A percentile compares a stretch with the other conserved stretches of the same genome.
Conservation (phyloP, 2,888 invertebrate genomes). For the Volucella bombylans region DNA sequence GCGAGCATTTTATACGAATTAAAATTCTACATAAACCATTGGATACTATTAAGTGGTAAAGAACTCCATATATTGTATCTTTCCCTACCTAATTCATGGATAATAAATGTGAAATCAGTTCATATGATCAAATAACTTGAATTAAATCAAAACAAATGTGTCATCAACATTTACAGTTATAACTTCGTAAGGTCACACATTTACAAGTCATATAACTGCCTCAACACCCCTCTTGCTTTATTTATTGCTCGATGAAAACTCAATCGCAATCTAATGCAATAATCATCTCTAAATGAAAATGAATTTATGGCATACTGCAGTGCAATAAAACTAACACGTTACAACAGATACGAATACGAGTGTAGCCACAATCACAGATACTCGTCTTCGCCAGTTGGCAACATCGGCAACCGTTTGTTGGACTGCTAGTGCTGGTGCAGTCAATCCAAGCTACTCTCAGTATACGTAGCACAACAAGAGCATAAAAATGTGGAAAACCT, state of each 20-base stretch:
- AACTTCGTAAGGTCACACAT: constrained; percentile 11
- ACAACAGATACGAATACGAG: constrained; percentile 31
- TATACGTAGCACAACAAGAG: constrained; percentile 19
- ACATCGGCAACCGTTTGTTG: constrained; percentile 6
- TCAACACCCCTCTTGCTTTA: not conserved
- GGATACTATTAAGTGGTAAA: not conserved
- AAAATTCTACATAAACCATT: not conserved
- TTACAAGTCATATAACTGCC: not conserved
- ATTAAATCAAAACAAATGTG: constrained; percentile 22
- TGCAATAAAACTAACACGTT: constrained; percentile 62
- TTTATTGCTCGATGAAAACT: constrained; percentile 33
- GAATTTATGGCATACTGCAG: constrained; percentile 64
- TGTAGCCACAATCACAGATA: not conserved
- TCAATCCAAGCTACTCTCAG: not conserved
- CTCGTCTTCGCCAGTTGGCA: constrained; percentile 19
- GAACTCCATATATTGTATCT: not conserved
- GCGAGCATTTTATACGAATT: too few relatives aligned
- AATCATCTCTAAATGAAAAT: constrained; percentile 59
- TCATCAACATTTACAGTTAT: constrained; percentile 27
- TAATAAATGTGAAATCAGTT: constrained; percentile 38
- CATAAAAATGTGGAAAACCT: constrained; percentile 60
- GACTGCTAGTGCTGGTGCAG: constrained; percentile 6
- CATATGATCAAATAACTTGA: constrained; percentile 9
- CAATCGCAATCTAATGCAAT: constrained; percentile 56
- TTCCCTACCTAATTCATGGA: not conserved